These are phyloP conservation scores for Ormyrus rosae DNA, from an alignment of 2,888 invertebrate genomes.

Conservation along the genomic window DNA sequence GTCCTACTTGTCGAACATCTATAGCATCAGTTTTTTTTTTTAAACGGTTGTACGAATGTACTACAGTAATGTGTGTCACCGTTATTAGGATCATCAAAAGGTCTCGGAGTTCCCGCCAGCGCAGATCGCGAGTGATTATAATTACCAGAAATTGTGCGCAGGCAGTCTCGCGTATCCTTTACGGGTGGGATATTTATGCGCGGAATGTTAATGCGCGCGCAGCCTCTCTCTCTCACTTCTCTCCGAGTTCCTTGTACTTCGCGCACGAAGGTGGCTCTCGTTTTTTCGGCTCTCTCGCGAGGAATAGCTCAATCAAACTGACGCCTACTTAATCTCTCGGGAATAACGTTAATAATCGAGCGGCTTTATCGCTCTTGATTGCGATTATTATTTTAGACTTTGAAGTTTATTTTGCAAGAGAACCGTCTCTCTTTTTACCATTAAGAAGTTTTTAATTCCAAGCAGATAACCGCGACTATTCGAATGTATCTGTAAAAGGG, in stretches of 20 bases:
- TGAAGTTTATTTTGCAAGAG: background rate
- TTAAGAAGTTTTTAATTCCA: background rate
- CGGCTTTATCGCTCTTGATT: slow-evolving; percentile 5
- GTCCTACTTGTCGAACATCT: no score
- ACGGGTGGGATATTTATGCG: slow-evolving; percentile 63
- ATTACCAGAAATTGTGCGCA: slow-evolving; percentile 66
- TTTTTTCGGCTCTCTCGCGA: background rate
- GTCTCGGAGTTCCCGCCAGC: no score
- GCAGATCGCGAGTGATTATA: slow-evolving; percentile 60
- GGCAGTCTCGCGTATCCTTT: slow-evolving; percentile 63
- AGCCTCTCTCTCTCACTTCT: background rate
- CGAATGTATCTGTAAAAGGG: background rate
- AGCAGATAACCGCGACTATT: background rate
- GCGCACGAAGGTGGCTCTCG: slow-evolving; percentile 12
- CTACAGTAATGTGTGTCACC: no score
- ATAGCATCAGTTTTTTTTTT: no score
- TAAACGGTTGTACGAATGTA: no score
- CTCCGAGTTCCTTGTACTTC: background rate
- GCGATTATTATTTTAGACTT: slow-evolving; percentile 11
- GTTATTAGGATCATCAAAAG: no score
- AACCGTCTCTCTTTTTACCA: background rate
- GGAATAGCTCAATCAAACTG: slow-evolving; percentile 16
- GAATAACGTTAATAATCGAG: background rate
- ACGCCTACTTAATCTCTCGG: background rate
- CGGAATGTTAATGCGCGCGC: slow-evolving; percentile 62